Evolutionary conservation across 2,113 vertebrate species (phyloP), one percentile per base, ranked within the genome.

Genomic region (Fukomys damarensis): DNA sequence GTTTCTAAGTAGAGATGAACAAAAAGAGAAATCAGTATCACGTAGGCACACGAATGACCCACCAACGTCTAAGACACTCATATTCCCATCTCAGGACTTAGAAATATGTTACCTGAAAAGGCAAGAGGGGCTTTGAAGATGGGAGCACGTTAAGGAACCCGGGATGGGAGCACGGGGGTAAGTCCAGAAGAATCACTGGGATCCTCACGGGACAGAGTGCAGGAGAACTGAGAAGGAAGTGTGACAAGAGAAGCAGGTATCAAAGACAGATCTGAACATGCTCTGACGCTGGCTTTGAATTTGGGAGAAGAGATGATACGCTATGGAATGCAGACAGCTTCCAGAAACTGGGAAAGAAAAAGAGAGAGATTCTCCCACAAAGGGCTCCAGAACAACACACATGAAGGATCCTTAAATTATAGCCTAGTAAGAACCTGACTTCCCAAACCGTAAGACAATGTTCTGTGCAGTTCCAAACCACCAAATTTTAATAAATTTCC

Each of bases 1-100:
- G 90, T 59, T 91, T 91, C 82, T 86, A 86, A 81, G 82, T 26
- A 28, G 46, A 61, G 11, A 86, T 61, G 8, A 26, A 58, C 28
- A 49, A 43, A 83, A 65, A 24, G 19, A 93, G 22, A 83, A 70
- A 38, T 7, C n/a, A 61, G 11, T 85, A 61, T 7, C 12, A 10
- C 16, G 61, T 4, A 77, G 20, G 35, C 11, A 76, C 58, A 59
- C 58, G n/a, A 61, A 85, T 2, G 11, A 4, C 30, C 70, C 28
- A 7, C 9, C 16, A 76, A 61, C 54, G 30, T 12, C 17, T 32
- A 81, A 72, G 32, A 84, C 1, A 22, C 32, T 19, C 41, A 79
- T 35, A 52, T 35, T 19, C 28, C 80, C 24, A 85, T 28, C 14
- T 28, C 43, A 63, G 72, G 17, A 66, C 63, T 30, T 66, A 20